These are phyloP conservation scores for Drosophila algonquin DNA, from an alignment of 2,888 invertebrate species.

Conservation along the genomic window DNA sequence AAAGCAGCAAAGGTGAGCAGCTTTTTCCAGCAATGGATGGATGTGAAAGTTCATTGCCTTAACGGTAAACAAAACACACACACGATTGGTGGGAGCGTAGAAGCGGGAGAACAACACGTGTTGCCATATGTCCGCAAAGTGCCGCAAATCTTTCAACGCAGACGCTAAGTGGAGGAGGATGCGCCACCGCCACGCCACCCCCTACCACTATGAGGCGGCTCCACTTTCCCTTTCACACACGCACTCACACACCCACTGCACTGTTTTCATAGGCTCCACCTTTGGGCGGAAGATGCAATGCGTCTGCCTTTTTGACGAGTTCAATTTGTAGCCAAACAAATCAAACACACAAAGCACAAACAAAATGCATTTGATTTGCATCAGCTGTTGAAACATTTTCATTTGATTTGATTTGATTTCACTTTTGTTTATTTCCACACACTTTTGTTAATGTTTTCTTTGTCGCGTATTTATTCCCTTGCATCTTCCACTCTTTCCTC, in stretches of 20 bases:
- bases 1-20: conserved; percentile 53
- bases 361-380: conserved; percentile 66
- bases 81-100: not conserved
- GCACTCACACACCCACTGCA: not conserved
- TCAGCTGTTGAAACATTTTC: conserved; percentile 71
- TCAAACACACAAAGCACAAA: conserved; percentile 62
- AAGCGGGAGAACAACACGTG: conserved; percentile 59
- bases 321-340: conserved; percentile 79
- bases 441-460: conserved; percentile 67
- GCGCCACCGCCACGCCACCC: conserved; percentile 1
- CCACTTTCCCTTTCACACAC: conserved; percentile 55
- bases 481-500: conserved; percentile 59
- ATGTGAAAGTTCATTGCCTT: conserved; percentile 68
- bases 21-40: conserved; percentile 24
- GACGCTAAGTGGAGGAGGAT: conserved; percentile 62
- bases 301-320: conserved; percentile 65
- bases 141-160: conserved; percentile 72
- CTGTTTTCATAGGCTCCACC: conserved; percentile 41
- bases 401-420: conserved; percentile 57
- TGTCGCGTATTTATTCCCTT: conserved; percentile 70
- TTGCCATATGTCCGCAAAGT: conserved; percentile 71
- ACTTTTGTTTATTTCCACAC: conserved; percentile 39
- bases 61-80: conserved; percentile 60
- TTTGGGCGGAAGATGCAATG: conserved; percentile 29
- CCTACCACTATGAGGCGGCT: conserved; percentile 46